Conservation (phyloP, 1,140 invertebrate genomes). For the Dryas iulia region DNA sequence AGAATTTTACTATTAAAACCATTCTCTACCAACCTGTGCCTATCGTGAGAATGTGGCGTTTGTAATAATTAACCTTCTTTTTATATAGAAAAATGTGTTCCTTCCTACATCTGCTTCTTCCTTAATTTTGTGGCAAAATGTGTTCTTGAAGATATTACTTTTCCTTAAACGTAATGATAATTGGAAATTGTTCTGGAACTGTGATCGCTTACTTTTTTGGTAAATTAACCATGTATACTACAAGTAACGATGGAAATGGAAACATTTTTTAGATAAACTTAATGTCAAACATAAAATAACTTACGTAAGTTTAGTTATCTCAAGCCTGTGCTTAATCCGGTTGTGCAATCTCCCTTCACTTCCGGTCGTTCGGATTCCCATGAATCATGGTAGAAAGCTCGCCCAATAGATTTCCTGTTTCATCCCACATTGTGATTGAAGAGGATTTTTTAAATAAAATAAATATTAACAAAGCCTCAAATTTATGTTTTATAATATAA, state of each 20-base stretch:
- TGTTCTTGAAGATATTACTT: too few relatives aligned
- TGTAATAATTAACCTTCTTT: neutral
- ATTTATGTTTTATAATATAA: too few relatives aligned
- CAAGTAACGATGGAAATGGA: too few relatives aligned
- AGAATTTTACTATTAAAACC: conserved; percentile 9
- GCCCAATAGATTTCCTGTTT: conserved; percentile 11
- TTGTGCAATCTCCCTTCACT: conserved; percentile 27
- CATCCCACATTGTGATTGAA: neutral
- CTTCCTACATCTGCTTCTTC: neutral
- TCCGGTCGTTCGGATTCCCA: conserved; percentile 20
- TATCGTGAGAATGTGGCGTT: neutral
- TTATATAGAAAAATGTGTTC: neutral
- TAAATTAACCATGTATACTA: too few relatives aligned
- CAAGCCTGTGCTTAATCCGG: conserved; percentile 17
- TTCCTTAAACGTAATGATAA: too few relatives aligned
- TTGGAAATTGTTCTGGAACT: too few relatives aligned
- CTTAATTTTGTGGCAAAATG: too few relatives aligned
- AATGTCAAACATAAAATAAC: conserved; percentile 4
- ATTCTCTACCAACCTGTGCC: neutral
- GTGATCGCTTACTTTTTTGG: too few relatives aligned
- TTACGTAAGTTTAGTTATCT: conserved; percentile 26
- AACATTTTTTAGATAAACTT: neutral
- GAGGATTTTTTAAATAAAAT: neutral
- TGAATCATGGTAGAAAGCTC: conserved; percentile 27
- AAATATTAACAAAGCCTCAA: neutral